Evolutionary conservation across 2,797 vertebrate genomes (phyloP).

Genomic region (Pseudomugil tenellus): DNA sequence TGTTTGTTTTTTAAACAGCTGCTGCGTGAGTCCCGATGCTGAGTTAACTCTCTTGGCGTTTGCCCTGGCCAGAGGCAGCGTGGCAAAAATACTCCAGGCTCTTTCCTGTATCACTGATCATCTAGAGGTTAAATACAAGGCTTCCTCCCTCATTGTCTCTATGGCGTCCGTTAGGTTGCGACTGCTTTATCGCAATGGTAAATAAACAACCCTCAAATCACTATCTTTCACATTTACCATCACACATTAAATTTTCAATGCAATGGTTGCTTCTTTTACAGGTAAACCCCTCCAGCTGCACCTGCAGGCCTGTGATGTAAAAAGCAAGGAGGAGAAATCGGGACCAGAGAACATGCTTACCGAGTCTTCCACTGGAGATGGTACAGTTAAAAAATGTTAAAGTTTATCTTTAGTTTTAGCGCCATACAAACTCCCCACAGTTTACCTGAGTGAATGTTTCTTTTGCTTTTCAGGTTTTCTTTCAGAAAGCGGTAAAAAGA

Average conservation of each 20-base stretch:
- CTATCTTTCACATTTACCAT: constrained; percentile 24
- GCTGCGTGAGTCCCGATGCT: constrained; percentile 91
- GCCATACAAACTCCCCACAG: background rate
- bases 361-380: constrained; percentile 91
- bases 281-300: constrained; percentile 90
- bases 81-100: constrained; percentile 92
- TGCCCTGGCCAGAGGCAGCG: constrained; percentile 92
- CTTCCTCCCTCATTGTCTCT: constrained; percentile 89
- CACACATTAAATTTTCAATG: background rate
- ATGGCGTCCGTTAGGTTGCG: constrained; percentile 92
- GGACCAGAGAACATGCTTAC: constrained; percentile 95
- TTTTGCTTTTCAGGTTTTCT: constrained; percentile 87
- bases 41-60: constrained; percentile 95
- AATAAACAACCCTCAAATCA: constrained; percentile 17
- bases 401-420: background rate
- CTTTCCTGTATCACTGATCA: constrained; percentile 89
- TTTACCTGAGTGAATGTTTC: background rate
- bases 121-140: constrained; percentile 87
- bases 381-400: constrained; percentile 70
- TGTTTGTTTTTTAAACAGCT: constrained; percentile 75
- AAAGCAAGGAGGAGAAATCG: constrained; percentile 97
- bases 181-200: constrained; percentile 95
- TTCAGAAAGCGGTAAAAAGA: constrained; percentile 92
- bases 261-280: constrained; percentile 60
- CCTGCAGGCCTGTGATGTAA: constrained; percentile 95